These are phyloP conservation scores for Mesorhabditis spiculigera DNA, from an alignment of 2,888 invertebrate genomes.

Conservation along the genomic window DNA sequence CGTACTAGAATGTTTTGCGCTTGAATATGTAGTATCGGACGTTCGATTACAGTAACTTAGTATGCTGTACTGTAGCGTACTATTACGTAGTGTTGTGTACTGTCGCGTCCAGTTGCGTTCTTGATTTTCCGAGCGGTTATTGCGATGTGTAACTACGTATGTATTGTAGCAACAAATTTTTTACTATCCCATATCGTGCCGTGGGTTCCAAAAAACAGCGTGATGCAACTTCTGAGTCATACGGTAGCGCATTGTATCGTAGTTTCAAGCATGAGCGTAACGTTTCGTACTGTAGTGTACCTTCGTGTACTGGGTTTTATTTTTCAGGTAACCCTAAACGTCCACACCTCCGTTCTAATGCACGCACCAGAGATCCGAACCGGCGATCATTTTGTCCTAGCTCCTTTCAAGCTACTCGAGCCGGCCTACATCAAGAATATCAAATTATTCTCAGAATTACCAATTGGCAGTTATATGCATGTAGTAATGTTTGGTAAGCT, in stretches of 20 bases:
- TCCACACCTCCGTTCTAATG: constrained; percentile 43
- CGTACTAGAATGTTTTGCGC: too few relatives aligned
- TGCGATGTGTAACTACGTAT: too few relatives aligned
- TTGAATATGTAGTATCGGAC: too few relatives aligned
- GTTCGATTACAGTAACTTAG: too few relatives aligned
- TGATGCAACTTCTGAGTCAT: too few relatives aligned
- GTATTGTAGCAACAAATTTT: background rate
- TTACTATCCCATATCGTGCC: background rate
- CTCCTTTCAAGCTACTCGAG: constrained; percentile 42
- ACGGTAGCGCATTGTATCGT: too few relatives aligned
- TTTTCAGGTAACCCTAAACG: constrained; percentile 42
- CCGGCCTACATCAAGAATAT: constrained; percentile 44
- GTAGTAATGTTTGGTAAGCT: constrained; percentile 42
- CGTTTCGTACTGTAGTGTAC: background rate
- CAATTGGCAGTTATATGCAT: constrained; percentile 43
- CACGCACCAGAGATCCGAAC: constrained; percentile 47
- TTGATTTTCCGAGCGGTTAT: too few relatives aligned
- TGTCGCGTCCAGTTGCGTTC: too few relatives aligned
- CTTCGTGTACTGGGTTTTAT: background rate
- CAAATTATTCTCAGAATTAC: constrained; percentile 37
- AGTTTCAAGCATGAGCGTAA: too few relatives aligned
- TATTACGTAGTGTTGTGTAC: too few relatives aligned
- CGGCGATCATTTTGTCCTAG: constrained; percentile 44
- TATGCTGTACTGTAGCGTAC: too few relatives aligned
- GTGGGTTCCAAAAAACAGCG: background rate